Base-by-base conservation (phyloP, 2,797 vertebrate genomes). In the Paratrypauchen microcephalus region DNA sequence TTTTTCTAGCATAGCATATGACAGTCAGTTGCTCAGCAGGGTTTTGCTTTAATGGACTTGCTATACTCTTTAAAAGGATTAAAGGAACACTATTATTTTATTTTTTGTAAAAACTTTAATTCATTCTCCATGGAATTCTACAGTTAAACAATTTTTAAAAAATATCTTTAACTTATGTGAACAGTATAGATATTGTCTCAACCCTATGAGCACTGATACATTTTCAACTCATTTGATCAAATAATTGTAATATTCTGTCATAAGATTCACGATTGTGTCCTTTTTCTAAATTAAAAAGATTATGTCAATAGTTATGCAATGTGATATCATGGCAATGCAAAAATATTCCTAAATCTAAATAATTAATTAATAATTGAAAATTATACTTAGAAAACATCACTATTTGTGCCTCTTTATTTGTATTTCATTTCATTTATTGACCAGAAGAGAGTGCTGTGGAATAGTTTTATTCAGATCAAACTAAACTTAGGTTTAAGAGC, bases 391-490 rank as follows among this genome's bases (percentile, higher is more conserved):
- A 77, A 75, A 39, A 67, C 32, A 8, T 55, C 16, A 63, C 24
- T 0, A 9, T 65, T 39, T 57, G 47, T 8, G 28, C 18, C 0
- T 55, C 0, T 1, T 63, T 5, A 12, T 8, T 19, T 36, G 18
- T 19, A n/a, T 9, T n/a, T 23, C 2, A 1, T 18, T 55, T 52
- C 26, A 66, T 19, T 54, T 48, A 54, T n/a, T 19, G 36, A 30
- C 82, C 89, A 84, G 59, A 58, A 16, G 79, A 66, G 68, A 84
- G 83, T 30, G 66, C 70, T 70, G 47, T 50, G 24, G 59, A 3
- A 36, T 60, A 4, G 24, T 19, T 59, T 59, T 32, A 19, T 59
- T 32, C 57, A 7, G 24, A 59, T 59, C 54, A 56, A 52, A 56
- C n/a, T 24, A 56, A 9, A 56, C 54, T 56, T 24, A 19, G 6